These are phyloP conservation scores for Parazoanthus atlanticus DNA, from an alignment of 92 coral and sea anemone species.

Conservation along the genomic window DNA sequence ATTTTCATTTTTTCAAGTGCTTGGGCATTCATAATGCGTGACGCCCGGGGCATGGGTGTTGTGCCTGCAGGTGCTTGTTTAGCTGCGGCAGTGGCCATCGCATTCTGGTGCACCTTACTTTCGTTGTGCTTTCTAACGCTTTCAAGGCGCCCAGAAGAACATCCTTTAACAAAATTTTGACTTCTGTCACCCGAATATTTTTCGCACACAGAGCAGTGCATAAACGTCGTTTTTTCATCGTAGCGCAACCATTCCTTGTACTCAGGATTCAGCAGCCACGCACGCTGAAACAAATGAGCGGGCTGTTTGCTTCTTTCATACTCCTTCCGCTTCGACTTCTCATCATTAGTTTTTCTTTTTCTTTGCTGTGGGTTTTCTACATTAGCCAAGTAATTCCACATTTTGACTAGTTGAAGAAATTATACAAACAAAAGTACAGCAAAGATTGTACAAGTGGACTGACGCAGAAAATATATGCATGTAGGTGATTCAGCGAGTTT, in stretches of 20 bases:
- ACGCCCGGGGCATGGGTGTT: background rate
- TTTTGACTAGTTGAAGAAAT: too few relatives aligned
- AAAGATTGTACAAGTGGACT: too few relatives aligned
- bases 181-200: background rate
- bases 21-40: slow-evolving; percentile 6
- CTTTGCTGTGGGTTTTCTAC: too few relatives aligned
- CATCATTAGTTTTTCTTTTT: too few relatives aligned
- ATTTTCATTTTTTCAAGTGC: slow-evolving; percentile 17
- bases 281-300: background rate
- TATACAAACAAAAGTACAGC: too few relatives aligned
- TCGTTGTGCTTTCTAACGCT: slow-evolving; percentile 7
- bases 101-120: slow-evolving; percentile 1
- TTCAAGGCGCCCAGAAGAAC: slow-evolving; percentile 3
- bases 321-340: too few relatives aligned
- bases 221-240: background rate
- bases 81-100: slow-evolving; percentile 18
- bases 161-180: slow-evolving; percentile 5
- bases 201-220: background rate
- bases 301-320: too few relatives aligned
- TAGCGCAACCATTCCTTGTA: slow-evolving; percentile 1
- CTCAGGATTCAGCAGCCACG: slow-evolving; percentile 7
- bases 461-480: too few relatives aligned
- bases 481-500: too few relatives aligned
- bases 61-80: slow-evolving; percentile 12
- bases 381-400: too few relatives aligned